Evolutionary conservation across 1,140 invertebrate genomes (phyloP).

Genomic region (Delia radicum): DNA sequence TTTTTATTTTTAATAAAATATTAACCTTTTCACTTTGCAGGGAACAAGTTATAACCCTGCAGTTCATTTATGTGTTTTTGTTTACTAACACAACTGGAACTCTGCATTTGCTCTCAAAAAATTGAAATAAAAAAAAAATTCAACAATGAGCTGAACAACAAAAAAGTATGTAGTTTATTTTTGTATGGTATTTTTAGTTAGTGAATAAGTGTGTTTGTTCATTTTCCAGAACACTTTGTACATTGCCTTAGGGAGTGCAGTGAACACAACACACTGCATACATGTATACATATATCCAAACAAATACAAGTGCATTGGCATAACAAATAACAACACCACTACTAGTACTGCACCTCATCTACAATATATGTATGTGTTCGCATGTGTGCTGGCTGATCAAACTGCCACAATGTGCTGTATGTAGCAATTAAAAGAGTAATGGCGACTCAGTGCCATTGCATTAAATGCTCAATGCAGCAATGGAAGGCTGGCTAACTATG

Average conservation of each 20-base stretch:
- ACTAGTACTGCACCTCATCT: not conserved
- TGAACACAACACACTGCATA: constrained; percentile 11
- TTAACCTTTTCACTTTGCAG: no score
- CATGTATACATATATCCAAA: constrained; percentile 3
- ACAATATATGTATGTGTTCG: not conserved
- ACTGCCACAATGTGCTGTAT: not conserved
- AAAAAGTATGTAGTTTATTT: not conserved
- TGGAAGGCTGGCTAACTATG: not conserved
- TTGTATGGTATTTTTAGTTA: not conserved
- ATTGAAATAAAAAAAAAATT: not conserved
- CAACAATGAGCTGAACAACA: not conserved
- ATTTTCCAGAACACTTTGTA: constrained; percentile 19
- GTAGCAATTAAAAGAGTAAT: not conserved
- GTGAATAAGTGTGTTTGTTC: constrained; percentile 16
- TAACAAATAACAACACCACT: constrained; percentile 5
- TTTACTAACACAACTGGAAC: not conserved
- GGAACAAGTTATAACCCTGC: no score
- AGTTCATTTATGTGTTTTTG: not conserved
- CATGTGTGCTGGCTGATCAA: not conserved
- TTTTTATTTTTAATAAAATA: no score
- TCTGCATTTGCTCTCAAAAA: not conserved
- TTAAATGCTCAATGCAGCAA: not conserved
- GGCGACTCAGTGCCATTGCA: not conserved
- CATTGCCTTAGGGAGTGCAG: constrained; percentile 14
- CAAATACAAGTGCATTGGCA: constrained; percentile 11